Evolutionary conservation across 2,113 vertebrate genomes (phyloP), one percentile per base, ranked within the genome.

Genomic region (Tyrannus savana): DNA sequence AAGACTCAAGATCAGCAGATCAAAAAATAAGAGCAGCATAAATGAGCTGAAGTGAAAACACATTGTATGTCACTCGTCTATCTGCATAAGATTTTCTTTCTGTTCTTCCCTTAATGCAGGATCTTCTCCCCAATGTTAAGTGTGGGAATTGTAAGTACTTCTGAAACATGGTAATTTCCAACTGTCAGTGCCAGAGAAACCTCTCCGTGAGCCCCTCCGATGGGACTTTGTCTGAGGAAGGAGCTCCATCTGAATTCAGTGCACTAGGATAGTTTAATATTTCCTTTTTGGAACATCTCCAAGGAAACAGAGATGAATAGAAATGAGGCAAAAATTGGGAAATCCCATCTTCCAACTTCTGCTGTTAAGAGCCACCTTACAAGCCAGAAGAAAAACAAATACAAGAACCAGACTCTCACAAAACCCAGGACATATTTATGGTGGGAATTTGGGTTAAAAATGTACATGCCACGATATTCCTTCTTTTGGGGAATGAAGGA

Each of bases 141-240:
- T 44, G 44, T 3, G 68, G 85, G 64, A 93, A 94, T 88, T 94
- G 35, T 93, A 97, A 91, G 87, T 69, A 93, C 91, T 95, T 88
- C 90, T 95, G 90, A 96, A 96, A 97, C 75, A 90, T 86, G 49
- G 89, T 97, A 83, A 91, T 95, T 91, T 93, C 92, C 75, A 77
- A 39, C 87, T 97, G 84, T 90, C 92, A 94, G 56, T 90, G 72
- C 58, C 93, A 72, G 80, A 63, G 81, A 96, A 92, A 90, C 78
- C 84, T 50, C 76, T 50, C 85, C 35, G 42, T 7, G 22, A 69
- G 50, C 7, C 35, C 81, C 80, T 95, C 88, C 16, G 3, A 72
- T 74, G 97, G 97, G 95, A 95, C 77, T 83, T 5, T 19, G 66
- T 28, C 84, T 94, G 62, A 91, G 93, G 47, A 95, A 95, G 83